Conservation (phyloP, 2,888 invertebrate genomes). For the Diploptera punctata region DNA sequence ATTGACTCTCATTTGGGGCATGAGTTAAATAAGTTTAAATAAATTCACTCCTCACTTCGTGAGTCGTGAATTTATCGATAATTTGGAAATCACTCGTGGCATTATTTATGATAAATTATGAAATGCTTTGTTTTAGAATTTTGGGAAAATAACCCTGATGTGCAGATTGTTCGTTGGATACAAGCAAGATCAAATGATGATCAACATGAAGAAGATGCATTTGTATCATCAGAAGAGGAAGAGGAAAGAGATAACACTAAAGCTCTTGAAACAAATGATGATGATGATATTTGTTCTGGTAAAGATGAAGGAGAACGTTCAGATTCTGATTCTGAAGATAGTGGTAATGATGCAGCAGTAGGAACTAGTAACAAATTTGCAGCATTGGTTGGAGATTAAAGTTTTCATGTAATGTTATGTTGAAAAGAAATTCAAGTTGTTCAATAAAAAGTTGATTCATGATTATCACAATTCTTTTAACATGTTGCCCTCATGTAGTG, state of each 20-base stretch:
- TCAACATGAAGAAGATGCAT: conserved; percentile 41
- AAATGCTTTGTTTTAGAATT: conserved; percentile 63
- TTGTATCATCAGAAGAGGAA: conserved; percentile 43
- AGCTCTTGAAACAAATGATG: conserved; percentile 41
- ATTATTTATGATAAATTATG: too few species aligned
- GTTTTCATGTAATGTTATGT: too few species aligned
- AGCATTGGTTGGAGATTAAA: conserved; percentile 28
- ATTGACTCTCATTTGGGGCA: too few species aligned
- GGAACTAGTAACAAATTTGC: conserved; percentile 43
- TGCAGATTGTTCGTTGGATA: conserved; percentile 70
- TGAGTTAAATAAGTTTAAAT: too few species aligned
- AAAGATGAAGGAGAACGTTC: conserved; percentile 44
- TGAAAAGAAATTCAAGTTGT: too few species aligned
- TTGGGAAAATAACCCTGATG: conserved; percentile 67
- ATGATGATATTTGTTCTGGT: conserved; percentile 43
- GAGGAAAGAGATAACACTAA: conserved; percentile 26
- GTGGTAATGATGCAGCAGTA: conserved; percentile 47
- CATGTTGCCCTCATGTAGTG: too few species aligned
- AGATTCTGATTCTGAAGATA: conserved; percentile 48
- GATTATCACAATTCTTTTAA: too few species aligned
- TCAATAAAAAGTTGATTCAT: too few species aligned
- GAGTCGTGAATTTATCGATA: too few species aligned
- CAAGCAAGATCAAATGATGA: conserved; percentile 61
- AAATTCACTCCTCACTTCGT: too few species aligned
- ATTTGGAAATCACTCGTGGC: too few species aligned